These are phyloP conservation scores for Druceiella hillmani DNA, from an alignment of 2,888 invertebrate genomes.

Conservation along the genomic window DNA sequence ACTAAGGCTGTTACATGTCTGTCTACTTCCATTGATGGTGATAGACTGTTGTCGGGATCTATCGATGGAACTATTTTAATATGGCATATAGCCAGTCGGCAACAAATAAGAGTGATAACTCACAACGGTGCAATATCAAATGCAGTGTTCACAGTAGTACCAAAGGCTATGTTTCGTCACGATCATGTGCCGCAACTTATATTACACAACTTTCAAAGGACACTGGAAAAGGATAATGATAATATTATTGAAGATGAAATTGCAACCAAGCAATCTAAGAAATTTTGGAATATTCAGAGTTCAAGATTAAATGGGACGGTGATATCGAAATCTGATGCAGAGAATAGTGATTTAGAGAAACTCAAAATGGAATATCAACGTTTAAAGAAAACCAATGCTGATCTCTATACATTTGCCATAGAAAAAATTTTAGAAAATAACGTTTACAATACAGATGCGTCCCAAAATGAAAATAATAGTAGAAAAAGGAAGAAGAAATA, in stretches of 20 bases:
- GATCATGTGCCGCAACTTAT: conserved; percentile 53
- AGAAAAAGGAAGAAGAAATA: conserved; percentile 31
- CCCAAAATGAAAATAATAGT: conserved; percentile 24
- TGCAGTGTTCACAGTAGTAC: conserved; percentile 57
- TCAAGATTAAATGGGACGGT: conserved; percentile 5
- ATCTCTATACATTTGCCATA: conserved; percentile 52
- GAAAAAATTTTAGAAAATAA: conserved; percentile 38
- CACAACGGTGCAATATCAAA: conserved; percentile 75
- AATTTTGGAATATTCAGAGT: conserved; percentile 34
- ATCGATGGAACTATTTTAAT: conserved; percentile 67
- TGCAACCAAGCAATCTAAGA: conserved; percentile 34
- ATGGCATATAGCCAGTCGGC: conserved; percentile 77
- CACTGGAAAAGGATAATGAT: conserved; percentile 50
- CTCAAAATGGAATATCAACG: conserved; percentile 48
- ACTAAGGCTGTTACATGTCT: conserved; percentile 64
- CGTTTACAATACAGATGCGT: conserved; percentile 16
- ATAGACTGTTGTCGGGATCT: conserved; percentile 69
- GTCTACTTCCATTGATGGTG: conserved; percentile 66
- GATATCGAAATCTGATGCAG: conserved; percentile 20
- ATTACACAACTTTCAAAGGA: conserved; percentile 58
- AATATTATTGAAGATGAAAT: conserved; percentile 42
- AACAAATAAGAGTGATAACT: conserved; percentile 62
- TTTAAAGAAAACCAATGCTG: conserved; percentile 52
- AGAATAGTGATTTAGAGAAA: conserved; percentile 23
- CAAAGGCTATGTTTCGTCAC: conserved; percentile 53